These are phyloP conservation scores for Sclerodermus sp. DNA, from an alignment of 2,888 invertebrate species.

Conservation along the genomic window DNA sequence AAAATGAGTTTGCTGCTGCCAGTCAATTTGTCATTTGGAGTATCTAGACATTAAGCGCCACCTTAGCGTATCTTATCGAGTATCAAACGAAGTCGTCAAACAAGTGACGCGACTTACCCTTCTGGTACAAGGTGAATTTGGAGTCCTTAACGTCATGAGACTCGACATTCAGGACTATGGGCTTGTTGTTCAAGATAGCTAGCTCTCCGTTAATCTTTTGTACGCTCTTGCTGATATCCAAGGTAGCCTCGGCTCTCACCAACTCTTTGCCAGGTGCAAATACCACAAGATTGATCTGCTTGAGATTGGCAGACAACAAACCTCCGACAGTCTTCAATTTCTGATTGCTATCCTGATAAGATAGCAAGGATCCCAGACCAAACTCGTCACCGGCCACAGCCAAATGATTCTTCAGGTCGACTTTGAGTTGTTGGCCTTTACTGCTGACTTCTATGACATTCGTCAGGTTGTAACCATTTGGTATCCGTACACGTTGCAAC, in stretches of 20 bases:
- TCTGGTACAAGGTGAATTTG: slow-evolving; percentile 61
- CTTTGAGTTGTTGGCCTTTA: slow-evolving; percentile 54
- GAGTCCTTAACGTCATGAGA: slow-evolving; percentile 64
- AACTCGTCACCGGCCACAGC: slow-evolving; percentile 44
- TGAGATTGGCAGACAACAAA: slow-evolving; percentile 27
- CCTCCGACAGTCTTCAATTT: slow-evolving; percentile 44
- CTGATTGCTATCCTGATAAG: slow-evolving; percentile 53
- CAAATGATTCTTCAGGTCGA: slow-evolving; percentile 48
- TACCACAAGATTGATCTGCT: slow-evolving; percentile 37
- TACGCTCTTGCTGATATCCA: slow-evolving; percentile 59
- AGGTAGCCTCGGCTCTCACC: slow-evolving; percentile 60
- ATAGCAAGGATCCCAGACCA: slow-evolving; percentile 42
- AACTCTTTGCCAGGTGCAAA: slow-evolving; percentile 60
- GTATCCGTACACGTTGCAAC: slow-evolving; percentile 27
- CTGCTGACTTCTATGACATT: slow-evolving; percentile 57
- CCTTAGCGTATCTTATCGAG: neutral
- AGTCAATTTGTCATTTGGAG: slow-evolving; percentile 61
- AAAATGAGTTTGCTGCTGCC: slow-evolving; percentile 63
- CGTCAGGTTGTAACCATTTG: slow-evolving; percentile 57
- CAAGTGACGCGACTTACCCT: slow-evolving; percentile 56
- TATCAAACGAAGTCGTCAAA: slow-evolving; percentile 2
- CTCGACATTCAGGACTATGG: slow-evolving; percentile 59
- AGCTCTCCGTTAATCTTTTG: slow-evolving; percentile 62
- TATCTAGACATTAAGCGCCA: slow-evolving; percentile 36
- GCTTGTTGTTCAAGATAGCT: slow-evolving; percentile 61